These are phyloP conservation scores for Coreius guichenoti DNA, from an alignment of 2,797 vertebrate genomes.

Conservation along the genomic window DNA sequence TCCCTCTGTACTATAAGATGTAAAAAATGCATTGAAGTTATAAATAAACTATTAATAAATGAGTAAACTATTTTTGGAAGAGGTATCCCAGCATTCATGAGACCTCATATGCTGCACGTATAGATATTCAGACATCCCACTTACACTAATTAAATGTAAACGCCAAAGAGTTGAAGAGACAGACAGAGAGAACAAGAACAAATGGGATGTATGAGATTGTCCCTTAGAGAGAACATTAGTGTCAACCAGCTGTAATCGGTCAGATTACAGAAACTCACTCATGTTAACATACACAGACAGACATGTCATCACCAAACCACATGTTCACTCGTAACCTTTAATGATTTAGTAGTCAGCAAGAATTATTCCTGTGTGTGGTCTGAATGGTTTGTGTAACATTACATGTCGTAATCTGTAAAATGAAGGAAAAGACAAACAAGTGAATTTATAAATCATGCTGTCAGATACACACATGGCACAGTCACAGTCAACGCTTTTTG, in stretches of 20 bases:
- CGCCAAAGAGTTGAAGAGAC: conserved; percentile 3
- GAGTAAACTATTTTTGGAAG: background rate
- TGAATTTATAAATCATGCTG: conserved; percentile 53
- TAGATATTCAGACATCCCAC: background rate
- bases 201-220: conserved; percentile 9
- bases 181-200: conserved; percentile 30
- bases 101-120: background rate
- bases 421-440: conserved; percentile 35
- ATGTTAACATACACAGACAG: conserved; percentile 46
- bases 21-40: background rate
- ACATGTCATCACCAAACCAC: conserved; percentile 39
- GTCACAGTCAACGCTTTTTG: too few species aligned
- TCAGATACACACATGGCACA: conserved; percentile 32
- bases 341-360: conserved; percentile 53
- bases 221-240: conserved; percentile 40
- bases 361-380: background rate
- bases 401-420: conserved; percentile 9
- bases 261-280: conserved; percentile 33
- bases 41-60: background rate
- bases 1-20: background rate
- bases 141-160: conserved; percentile 26
- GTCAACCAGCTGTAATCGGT: conserved; percentile 53
- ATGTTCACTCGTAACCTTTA: conserved; percentile 21
- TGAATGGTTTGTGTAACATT: conserved; percentile 1
- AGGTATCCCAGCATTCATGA: background rate